These are phyloP conservation scores for Pseudobourletiella spinata DNA, from an alignment of 1,140 invertebrate genomes.

Conservation along the genomic window DNA sequence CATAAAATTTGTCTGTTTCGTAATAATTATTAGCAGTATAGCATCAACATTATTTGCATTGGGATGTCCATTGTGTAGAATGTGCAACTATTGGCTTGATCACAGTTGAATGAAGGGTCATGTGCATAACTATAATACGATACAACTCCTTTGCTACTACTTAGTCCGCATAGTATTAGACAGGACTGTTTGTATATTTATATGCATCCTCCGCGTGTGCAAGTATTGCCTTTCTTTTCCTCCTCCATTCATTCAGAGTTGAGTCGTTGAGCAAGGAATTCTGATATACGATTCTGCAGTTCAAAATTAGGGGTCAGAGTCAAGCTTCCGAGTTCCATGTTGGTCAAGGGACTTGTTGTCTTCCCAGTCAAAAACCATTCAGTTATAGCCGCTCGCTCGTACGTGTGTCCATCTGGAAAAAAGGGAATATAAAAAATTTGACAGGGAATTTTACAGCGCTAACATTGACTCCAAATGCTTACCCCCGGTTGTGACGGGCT, in stretches of 20 bases:
- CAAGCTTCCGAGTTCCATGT: slow-evolving; percentile 50
- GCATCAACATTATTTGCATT: no score
- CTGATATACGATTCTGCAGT: slow-evolving; percentile 37
- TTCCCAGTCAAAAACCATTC: slow-evolving; percentile 63
- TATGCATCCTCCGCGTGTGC: background rate
- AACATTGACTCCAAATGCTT: no score
- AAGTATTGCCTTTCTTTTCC: background rate
- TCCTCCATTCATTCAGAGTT: slow-evolving; percentile 21
- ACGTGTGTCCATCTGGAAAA: slow-evolving; percentile 61
- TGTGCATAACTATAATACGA: background rate
- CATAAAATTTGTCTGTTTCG: no score
- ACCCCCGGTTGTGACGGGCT: slow-evolving; percentile 64
- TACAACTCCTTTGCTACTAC: no score
- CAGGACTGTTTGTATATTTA: background rate
- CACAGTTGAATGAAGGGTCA: no score
- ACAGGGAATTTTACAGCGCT: no score
- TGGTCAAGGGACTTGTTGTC: slow-evolving; percentile 66
- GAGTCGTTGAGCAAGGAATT: slow-evolving; percentile 35
- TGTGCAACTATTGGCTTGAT: no score
- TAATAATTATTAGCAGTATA: no score
- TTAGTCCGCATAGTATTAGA: background rate
- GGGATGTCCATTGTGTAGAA: no score
- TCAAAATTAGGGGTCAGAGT: slow-evolving; percentile 51
- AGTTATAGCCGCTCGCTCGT: slow-evolving; percentile 62
- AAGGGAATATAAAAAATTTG: slow-evolving; percentile 1